These are phyloP conservation scores for Sarcophaga subvicina DNA, from an alignment of 2,888 invertebrate species.

Conservation along the genomic window DNA sequence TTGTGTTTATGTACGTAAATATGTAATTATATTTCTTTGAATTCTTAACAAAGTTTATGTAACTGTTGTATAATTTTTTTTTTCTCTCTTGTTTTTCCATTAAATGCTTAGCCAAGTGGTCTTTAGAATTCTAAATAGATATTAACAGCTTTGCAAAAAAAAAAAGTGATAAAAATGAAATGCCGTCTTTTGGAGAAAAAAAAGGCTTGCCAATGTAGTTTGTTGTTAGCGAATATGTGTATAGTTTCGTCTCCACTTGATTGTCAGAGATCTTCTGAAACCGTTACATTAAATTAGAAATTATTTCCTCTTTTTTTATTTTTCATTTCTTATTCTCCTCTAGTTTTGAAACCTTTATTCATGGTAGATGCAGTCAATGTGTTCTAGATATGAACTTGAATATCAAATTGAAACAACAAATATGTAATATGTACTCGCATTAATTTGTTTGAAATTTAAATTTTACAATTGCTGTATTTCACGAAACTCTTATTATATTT, in stretches of 20 bases:
- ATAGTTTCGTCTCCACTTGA: not conserved
- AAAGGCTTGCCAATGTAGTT: not conserved
- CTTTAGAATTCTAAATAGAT: constrained; percentile 30
- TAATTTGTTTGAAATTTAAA: not conserved
- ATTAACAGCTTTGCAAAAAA: constrained; percentile 14
- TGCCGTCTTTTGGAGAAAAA: not conserved
- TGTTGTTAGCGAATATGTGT: not conserved
- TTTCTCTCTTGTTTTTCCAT: constrained; percentile 5
- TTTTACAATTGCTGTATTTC: not conserved
- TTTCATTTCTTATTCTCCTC: not conserved
- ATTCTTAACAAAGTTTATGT: constrained; percentile 44
- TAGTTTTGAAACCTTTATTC: too few species aligned
- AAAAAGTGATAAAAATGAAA: constrained; percentile 5
- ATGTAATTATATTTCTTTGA: not conserved
- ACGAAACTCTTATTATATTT: not conserved
- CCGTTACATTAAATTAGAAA: constrained; percentile 26
- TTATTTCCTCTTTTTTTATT: not conserved
- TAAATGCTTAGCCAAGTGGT: constrained; percentile 14
- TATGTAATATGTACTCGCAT: not conserved
- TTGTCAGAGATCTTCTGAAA: constrained; percentile 16
- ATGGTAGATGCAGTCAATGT: too few species aligned
- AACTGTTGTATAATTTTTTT: constrained; percentile 48
- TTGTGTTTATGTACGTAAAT: not conserved
- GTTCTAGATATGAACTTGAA: too few species aligned
- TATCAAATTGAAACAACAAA: too few species aligned